Percentiles rank a stretch among this genome's conserved stretches.
phyloP scores from a whole-genome alignment of 2,113 vertebrate genomes.

The Coptodon bakossiorum region DNA sequence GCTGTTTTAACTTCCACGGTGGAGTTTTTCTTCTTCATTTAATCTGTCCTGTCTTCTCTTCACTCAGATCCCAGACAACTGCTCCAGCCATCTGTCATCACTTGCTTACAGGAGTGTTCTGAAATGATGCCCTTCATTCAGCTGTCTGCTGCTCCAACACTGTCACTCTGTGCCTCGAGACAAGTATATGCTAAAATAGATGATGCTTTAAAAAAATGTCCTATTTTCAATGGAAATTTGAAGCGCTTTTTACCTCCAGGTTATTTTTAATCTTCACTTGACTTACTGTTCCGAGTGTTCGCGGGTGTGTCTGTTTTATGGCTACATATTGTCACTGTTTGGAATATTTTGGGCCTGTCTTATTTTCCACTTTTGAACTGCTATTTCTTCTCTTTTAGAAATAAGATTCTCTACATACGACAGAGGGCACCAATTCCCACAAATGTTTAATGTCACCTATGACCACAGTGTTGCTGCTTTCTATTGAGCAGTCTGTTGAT shows the following conservation, averaged over 20 bases:
- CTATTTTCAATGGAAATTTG: background rate
- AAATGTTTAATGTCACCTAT: background rate
- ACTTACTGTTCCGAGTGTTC: background rate
- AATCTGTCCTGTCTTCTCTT: background rate
- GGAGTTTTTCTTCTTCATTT: background rate
- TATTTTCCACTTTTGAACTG: background rate
- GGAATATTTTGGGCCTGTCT: background rate
- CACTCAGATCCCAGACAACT: slow-evolving; percentile 77
- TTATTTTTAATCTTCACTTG: background rate
- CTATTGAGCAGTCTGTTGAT: background rate
- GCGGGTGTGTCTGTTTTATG: background rate
- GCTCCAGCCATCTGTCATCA: slow-evolving; percentile 71
- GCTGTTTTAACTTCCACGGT: background rate
- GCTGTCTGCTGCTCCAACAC: background rate
- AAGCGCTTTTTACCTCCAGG: background rate
- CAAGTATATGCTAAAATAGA: background rate
- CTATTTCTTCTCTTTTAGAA: background rate
- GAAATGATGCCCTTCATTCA: slow-evolving; percentile 63
- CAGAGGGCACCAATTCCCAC: slow-evolving; percentile 42
- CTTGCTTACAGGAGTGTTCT: slow-evolving; percentile 77
- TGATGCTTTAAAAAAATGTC: background rate
- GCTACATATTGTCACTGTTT: background rate
- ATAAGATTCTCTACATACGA: background rate
- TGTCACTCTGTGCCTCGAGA: background rate
- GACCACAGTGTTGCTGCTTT: background rate